These are phyloP conservation scores for Axinella damicornis DNA, from an alignment of 37 sponge, comb jelly and placozoan species.

Conservation along the genomic window DNA sequence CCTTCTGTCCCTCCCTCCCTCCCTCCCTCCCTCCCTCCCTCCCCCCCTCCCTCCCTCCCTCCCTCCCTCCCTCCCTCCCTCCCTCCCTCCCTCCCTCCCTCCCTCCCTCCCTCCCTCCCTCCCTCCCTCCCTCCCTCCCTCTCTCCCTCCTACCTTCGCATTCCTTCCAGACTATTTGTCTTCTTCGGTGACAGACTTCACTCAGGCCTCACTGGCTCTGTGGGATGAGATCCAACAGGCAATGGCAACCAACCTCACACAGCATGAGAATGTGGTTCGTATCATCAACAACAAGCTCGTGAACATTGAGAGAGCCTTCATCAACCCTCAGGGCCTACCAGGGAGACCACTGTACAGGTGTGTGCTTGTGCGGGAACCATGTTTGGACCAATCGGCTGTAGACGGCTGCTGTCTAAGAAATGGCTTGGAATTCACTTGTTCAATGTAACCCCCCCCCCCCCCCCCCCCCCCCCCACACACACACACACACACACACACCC, in stretches of 20 bases:
- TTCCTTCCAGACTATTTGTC: not conserved
- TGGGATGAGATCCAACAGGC: not conserved
- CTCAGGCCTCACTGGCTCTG: not conserved
- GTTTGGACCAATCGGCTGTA: no score
- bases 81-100: no score
- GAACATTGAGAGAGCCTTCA: slow-evolving; percentile 80
- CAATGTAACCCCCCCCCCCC: no score
- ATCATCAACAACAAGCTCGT: slow-evolving; percentile 82
- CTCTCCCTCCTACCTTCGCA: not conserved
- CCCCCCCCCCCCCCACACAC: not conserved
- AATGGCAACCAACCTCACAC: not conserved
- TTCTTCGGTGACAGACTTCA: no score
- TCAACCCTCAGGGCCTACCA: slow-evolving; percentile 80
- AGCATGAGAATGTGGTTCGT: slow-evolving; percentile 26
- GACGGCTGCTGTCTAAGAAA: no score
- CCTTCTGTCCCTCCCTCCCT: no score
- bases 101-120: no score
- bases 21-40: not conserved
- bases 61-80: no score
- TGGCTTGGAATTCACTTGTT: no score
- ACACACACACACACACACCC: not conserved
- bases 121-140: no score
- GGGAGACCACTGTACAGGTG: slow-evolving; percentile 68
- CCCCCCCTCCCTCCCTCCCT: no score
- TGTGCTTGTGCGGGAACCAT: no score